These are phyloP conservation scores for Crocallis elinguaria DNA, from an alignment of 2,888 invertebrate genomes.

Conservation along the genomic window DNA sequence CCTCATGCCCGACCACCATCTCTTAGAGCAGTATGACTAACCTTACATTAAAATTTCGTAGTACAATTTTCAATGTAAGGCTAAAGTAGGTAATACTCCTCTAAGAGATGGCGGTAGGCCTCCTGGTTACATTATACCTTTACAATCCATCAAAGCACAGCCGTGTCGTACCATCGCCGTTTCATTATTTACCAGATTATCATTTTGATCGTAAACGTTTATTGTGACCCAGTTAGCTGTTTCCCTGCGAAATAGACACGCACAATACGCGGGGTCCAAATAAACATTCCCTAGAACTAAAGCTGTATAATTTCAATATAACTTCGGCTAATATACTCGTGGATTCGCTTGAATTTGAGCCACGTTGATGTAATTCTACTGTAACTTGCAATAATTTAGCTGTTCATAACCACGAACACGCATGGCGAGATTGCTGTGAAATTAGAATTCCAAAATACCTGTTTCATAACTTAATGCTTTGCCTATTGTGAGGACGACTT, in stretches of 20 bases:
- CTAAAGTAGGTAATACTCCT: too few relatives aligned
- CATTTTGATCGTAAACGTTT: conserved; percentile 71
- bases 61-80: too few relatives aligned
- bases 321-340: conserved; percentile 27
- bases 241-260: conserved; percentile 59
- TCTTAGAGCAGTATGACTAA: too few relatives aligned
- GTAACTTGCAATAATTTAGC: conserved; percentile 15
- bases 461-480: background rate
- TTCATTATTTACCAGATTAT: conserved; percentile 69
- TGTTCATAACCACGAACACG: conserved; percentile 26
- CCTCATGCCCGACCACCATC: conserved; percentile 22
- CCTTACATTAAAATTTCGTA: too few relatives aligned
- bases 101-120: too few relatives aligned
- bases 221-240: conserved; percentile 70
- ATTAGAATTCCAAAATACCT: background rate
- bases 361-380: conserved; percentile 16
- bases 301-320: conserved; percentile 32
- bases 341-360: conserved; percentile 19
- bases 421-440: background rate
- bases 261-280: conserved; percentile 48
- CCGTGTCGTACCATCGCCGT: conserved; percentile 52
- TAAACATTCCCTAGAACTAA: conserved; percentile 27
- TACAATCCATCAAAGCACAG: conserved; percentile 35
- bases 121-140: conserved; percentile 28
- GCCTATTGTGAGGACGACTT: too few relatives aligned